Percentiles rank a stretch among this genome's conserved stretches.
phyloP scores from a whole-genome alignment of 1,140 invertebrate species.

The Drosophila neocordata region DNA sequence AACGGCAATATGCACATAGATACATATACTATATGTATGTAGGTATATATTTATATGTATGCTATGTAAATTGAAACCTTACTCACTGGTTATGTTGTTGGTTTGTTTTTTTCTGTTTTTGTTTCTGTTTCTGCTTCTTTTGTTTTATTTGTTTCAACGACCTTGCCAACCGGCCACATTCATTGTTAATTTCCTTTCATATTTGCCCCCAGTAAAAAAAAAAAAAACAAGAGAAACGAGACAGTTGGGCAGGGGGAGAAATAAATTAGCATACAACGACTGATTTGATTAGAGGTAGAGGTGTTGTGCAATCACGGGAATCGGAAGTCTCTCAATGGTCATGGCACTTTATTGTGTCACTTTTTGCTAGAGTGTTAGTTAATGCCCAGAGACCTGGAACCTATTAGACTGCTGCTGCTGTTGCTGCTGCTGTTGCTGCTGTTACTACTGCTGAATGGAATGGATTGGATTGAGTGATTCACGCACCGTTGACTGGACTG shows the following conservation, averaged over 20 bases:
- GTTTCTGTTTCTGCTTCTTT: constrained; percentile 3
- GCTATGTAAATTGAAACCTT: background rate
- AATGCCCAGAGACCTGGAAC: constrained; percentile 27
- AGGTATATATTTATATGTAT: background rate
- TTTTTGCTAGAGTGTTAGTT: constrained; percentile 27
- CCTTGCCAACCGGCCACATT: constrained; percentile 47
- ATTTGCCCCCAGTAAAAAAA: constrained; percentile 36
- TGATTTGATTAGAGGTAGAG: constrained; percentile 51
- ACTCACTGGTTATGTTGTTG: constrained; percentile 1
- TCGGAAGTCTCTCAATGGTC: constrained; percentile 52
- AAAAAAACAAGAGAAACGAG: background rate
- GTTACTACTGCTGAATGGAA: background rate
- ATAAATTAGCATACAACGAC: constrained; percentile 50
- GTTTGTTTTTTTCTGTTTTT: constrained; percentile 7
- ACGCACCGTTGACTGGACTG: constrained; percentile 26
- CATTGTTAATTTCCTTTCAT: constrained; percentile 61
- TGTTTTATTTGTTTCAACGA: constrained; percentile 55
- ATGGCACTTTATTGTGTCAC: constrained; percentile 45
- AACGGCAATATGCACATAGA: background rate
- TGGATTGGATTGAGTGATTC: constrained; percentile 53
- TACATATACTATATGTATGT: background rate
- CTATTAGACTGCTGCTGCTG: constrained; percentile 7
- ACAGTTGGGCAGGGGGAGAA: constrained; percentile 9
- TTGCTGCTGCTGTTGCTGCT: too few species aligned
- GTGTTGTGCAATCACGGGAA: constrained; percentile 59